Evolutionary conservation across 2,797 vertebrate species (phyloP).

Genomic region (Allobates femoralis): DNA sequence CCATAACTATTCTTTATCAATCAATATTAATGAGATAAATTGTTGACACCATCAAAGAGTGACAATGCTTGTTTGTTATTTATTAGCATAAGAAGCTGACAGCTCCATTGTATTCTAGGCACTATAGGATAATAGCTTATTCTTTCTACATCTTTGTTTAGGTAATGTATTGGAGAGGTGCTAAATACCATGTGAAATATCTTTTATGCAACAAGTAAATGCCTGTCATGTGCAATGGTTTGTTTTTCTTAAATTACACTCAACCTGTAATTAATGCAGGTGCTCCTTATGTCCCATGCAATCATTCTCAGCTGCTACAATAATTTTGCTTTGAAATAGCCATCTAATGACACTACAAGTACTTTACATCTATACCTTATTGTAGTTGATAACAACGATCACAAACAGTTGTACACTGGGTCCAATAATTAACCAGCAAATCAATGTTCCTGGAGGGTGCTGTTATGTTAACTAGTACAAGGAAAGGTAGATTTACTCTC

Average conservation of each 20-base stretch:
- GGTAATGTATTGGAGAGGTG: constrained; percentile 25
- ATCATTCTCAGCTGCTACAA: constrained; percentile 36
- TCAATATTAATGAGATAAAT: constrained; percentile 51
- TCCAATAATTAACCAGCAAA: too few species aligned
- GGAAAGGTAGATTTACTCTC: too few species aligned
- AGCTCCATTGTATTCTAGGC: constrained; percentile 40
- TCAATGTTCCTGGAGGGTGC: too few species aligned
- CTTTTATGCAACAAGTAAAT: constrained; percentile 38
- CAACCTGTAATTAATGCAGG: constrained; percentile 27
- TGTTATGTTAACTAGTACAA: too few species aligned
- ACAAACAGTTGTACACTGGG: too few species aligned
- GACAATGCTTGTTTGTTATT: constrained; percentile 44
- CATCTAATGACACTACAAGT: not conserved
- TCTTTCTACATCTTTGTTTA: constrained; percentile 11
- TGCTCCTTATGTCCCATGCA: constrained; percentile 4
- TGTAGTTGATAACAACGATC: not conserved
- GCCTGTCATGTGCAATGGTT: constrained; percentile 43
- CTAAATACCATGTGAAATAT: constrained; percentile 31
- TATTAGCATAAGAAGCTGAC: constrained; percentile 55
- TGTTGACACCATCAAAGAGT: constrained; percentile 50
- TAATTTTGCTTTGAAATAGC: not conserved
- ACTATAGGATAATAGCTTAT: constrained; percentile 13
- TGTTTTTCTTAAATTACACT: constrained; percentile 11
- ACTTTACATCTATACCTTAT: not conserved
- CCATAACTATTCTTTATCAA: constrained; percentile 52